Percentiles rank a stretch among this genome's conserved stretches.
Evolutionary conservation across 2,888 invertebrate genomes (phyloP).

Genomic region (Athalia cordata): DNA sequence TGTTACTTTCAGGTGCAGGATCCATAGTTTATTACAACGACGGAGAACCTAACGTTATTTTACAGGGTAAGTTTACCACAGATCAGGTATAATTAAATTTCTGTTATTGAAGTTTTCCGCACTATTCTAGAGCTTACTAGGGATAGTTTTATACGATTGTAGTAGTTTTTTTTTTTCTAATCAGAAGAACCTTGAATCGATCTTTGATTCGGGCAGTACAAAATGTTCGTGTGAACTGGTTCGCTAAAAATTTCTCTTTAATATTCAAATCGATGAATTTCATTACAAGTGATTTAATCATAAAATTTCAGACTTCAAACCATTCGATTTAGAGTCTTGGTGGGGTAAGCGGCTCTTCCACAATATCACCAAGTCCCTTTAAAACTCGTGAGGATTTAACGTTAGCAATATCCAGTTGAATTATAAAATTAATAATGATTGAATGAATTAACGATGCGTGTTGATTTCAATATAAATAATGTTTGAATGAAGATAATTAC

Average conservation of each 20-base stretch:
- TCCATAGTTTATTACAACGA: conserved; percentile 83
- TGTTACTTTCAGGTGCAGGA: conserved; percentile 67
- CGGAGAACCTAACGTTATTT: conserved; percentile 80
- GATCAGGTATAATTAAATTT: background rate
- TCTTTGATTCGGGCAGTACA: no score
- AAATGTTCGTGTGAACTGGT: no score
- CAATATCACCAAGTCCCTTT: conserved; percentile 87
- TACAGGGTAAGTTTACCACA: conserved; percentile 73
- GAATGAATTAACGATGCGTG: conserved; percentile 27
- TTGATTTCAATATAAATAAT: conserved; percentile 14
- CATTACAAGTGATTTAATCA: conserved; percentile 45
- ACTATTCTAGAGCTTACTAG: background rate
- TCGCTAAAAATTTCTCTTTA: no score
- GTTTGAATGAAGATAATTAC: conserved; percentile 5
- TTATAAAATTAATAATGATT: background rate
- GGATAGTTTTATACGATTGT: background rate
- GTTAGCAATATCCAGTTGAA: conserved; percentile 1
- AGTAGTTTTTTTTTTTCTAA: no score
- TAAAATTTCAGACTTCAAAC: conserved; percentile 83
- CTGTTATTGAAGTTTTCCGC: background rate
- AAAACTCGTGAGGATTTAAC: conserved; percentile 50
- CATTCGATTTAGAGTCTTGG: conserved; percentile 93
- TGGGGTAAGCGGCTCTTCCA: conserved; percentile 92
- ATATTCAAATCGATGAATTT: no score
- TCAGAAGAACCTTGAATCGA: no score